These are phyloP conservation scores for Stenopsyche tienmushanensis DNA, from an alignment of 1,140 invertebrate species.

Conservation along the genomic window DNA sequence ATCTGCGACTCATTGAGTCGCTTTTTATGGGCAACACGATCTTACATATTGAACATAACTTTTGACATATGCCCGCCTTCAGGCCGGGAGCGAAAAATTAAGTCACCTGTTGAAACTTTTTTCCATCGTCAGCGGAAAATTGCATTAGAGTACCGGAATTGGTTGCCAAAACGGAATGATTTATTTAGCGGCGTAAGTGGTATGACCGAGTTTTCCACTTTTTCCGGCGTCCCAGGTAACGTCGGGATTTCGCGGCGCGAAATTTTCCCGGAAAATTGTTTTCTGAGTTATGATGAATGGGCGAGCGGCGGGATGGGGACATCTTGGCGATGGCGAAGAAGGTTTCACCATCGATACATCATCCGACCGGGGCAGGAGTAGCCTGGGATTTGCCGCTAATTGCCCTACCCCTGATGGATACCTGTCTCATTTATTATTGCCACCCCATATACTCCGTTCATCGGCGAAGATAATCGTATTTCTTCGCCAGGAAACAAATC, in stretches of 20 bases:
- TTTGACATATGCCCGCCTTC: too few species aligned
- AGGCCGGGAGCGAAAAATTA: too few species aligned
- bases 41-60: too few species aligned
- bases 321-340: slow-evolving; percentile 8
- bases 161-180: too few species aligned
- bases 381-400: slow-evolving; percentile 9
- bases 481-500: not conserved
- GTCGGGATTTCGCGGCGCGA: too few species aligned
- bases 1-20: too few species aligned
- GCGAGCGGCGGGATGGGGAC: slow-evolving; percentile 1
- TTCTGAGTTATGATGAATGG: slow-evolving; percentile 14
- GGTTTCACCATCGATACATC: slow-evolving; percentile 15
- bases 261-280: slow-evolving; percentile 22
- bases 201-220: slow-evolving; percentile 5
- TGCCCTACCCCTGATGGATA: slow-evolving; percentile 10
- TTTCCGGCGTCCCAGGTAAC: not conserved
- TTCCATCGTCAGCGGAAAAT: too few species aligned
- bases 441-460: slow-evolving; percentile 2
- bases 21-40: too few species aligned
- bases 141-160: too few species aligned
- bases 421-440: slow-evolving; percentile 9
- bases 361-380: too few species aligned
- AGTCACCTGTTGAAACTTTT: too few species aligned
- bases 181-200: slow-evolving; percentile 18
- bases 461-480: not conserved